Percentiles rank a stretch among this genome's conserved stretches.
These are phyloP conservation scores for Heliocidaris tuberculata DNA, from an alignment of 35 echinoderm and acorn worm genomes.

Conservation along the genomic window DNA sequence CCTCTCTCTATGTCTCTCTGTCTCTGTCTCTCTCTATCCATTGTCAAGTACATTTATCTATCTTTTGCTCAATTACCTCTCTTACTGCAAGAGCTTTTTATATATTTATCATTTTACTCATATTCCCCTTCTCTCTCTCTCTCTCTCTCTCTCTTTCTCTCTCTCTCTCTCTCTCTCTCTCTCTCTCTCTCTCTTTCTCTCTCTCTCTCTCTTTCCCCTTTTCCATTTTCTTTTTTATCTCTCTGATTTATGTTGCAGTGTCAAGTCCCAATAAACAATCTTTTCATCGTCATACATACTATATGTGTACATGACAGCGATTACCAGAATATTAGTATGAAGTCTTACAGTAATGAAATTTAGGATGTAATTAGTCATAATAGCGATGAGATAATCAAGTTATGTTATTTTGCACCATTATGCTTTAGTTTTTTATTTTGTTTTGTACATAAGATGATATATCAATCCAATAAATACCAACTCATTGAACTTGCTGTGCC, in stretches of 20 bases:
- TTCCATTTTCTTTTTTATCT: background rate
- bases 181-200: too few relatives aligned
- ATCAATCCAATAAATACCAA: background rate
- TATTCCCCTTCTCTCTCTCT: too few relatives aligned
- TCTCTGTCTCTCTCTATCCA: too few relatives aligned
- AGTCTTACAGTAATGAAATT: background rate
- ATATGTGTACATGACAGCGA: background rate
- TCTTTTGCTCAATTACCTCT: too few relatives aligned
- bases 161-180: too few relatives aligned
- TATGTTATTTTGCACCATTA: constrained; percentile 1
- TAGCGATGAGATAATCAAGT: background rate
- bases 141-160: too few relatives aligned
- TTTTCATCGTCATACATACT: too few relatives aligned
- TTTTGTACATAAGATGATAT: constrained; percentile 1
- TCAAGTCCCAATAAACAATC: background rate
- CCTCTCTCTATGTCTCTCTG: too few relatives aligned
- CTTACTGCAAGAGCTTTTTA: too few relatives aligned
- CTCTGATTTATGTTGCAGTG: background rate
- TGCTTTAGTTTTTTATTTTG: background rate
- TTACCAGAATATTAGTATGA: background rate
- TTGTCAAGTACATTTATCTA: too few relatives aligned
- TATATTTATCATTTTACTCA: too few relatives aligned
- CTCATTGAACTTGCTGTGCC: constrained; percentile 5
- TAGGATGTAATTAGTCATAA: background rate
- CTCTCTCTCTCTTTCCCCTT: background rate